Evolutionary conservation across 2,888 invertebrate species (phyloP), one percentile per base, ranked within the genome.

Genomic region (Diabrotica balteata): DNA sequence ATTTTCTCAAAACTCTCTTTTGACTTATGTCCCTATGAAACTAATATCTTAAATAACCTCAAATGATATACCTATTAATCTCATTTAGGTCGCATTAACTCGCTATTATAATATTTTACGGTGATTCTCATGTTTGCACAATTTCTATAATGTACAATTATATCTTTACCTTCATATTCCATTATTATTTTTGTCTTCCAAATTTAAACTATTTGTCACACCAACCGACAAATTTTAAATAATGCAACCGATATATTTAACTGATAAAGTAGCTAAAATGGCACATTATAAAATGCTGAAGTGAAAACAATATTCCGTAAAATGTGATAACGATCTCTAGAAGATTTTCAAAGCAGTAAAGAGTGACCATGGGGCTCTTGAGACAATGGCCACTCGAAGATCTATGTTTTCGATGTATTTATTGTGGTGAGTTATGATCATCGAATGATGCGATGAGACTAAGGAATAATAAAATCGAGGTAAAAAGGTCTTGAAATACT

Each of bases 381-480:
- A 72, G 75, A 73, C 73, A 63, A 75, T 71, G 55, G 69, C 70
- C 71, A 47, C 73, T 75, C 47, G 59, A 71, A 61, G 63, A 64
- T 58, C 63, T 54, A 70, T 75, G 75, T 67, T 69, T 60, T 47
- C 65, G 75, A 75, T 66, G 71, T 75, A 73, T 75, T 75, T 75
- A 75, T 75, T 43, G 73, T 46, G 42, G 63, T 69, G 50, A 69
- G 61, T 63, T 69, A 69, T 69, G 42, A 50, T 10, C 54, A 57
- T 7, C 55, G 17, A 47, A 47, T 47, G 47, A 47, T 9, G 10
- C 7, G n/a, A 43, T 44, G 55, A 43, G 17, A 17, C 55, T 44
- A 45, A 8, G 9, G 44, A 8, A 45, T 1, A 57, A 57, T 57
- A 57, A 54, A 54, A 54, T 42, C 54, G n/a, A 10, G n/a, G 54